phyloP scores from a whole-genome alignment of 2,113 vertebrate species.

The Laterallus jamaicensis region DNA sequence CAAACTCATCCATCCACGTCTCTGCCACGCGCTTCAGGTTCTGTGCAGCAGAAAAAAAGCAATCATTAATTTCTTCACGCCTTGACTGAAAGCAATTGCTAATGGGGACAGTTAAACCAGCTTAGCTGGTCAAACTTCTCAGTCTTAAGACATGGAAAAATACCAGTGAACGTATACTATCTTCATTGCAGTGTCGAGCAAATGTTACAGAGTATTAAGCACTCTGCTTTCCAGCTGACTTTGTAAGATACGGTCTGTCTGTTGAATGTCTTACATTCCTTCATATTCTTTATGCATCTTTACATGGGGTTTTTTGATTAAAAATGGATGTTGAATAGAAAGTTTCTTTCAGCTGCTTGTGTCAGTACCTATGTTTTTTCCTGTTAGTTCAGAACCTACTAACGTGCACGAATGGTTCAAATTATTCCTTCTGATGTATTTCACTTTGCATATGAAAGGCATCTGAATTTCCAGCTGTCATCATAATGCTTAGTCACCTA shows the following conservation, averaged over 20 bases:
- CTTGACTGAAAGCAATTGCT: background rate
- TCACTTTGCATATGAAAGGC: background rate
- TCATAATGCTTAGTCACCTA: background rate
- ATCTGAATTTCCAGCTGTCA: background rate
- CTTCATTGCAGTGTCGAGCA: background rate
- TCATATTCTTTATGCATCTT: background rate
- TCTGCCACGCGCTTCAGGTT: conserved; percentile 91
- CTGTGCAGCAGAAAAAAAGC: conserved; percentile 58
- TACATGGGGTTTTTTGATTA: background rate
- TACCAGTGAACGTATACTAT: accelerated
- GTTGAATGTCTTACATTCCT: background rate
- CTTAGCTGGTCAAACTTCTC: background rate
- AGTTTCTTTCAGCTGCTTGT: background rate
- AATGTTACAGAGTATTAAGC: background rate
- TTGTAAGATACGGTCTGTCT: background rate
- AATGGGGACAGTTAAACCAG: background rate
- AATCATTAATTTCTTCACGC: background rate
- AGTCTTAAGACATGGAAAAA: background rate
- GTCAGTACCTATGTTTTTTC: background rate
- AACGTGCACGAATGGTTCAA: background rate
- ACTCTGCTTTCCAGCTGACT: background rate
- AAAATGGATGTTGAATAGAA: background rate
- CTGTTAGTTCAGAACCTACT: background rate
- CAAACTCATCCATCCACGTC: conserved; percentile 92
- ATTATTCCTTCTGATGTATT: background rate